Conservation (phyloP, 2,888 invertebrate species). For the Leucoma salicis region DNA sequence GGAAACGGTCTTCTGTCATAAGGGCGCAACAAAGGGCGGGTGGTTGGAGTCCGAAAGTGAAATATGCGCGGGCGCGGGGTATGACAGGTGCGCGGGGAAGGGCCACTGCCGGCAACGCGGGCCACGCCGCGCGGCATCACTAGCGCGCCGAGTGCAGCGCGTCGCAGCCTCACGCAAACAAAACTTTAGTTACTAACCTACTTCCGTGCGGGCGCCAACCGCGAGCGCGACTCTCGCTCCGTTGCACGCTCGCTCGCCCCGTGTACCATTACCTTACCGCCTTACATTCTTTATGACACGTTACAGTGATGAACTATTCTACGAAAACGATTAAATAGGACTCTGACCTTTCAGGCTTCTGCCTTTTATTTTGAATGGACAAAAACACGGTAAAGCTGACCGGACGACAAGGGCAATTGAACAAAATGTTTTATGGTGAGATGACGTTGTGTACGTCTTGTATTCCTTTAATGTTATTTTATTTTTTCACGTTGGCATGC, state of each 20-base stretch:
- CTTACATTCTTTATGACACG: constrained; percentile 54
- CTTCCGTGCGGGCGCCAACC: constrained; percentile 81
- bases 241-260: constrained; percentile 45
- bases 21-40: constrained; percentile 46
- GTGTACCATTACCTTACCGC: constrained; percentile 25
- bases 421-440: constrained; percentile 81
- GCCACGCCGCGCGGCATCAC: constrained; percentile 50
- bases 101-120: constrained; percentile 24
- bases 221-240: constrained; percentile 61
- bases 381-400: constrained; percentile 54
- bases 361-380: constrained; percentile 67
- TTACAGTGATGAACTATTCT: constrained; percentile 68
- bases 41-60: constrained; percentile 59
- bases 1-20: constrained; percentile 27
- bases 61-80: constrained; percentile 63
- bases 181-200: constrained; percentile 82
- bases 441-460: constrained; percentile 65
- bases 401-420: constrained; percentile 62
- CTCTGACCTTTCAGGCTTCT: constrained; percentile 31
- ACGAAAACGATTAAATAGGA: constrained; percentile 54
- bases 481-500: constrained; percentile 68
- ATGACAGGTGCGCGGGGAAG: constrained; percentile 42
- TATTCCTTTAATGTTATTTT: constrained; percentile 58
- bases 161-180: constrained; percentile 82
- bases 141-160: constrained; percentile 65